Evolutionary conservation across 92 coral and sea anemone genomes (phyloP).

Genomic region (Epizoanthus rinbou): DNA sequence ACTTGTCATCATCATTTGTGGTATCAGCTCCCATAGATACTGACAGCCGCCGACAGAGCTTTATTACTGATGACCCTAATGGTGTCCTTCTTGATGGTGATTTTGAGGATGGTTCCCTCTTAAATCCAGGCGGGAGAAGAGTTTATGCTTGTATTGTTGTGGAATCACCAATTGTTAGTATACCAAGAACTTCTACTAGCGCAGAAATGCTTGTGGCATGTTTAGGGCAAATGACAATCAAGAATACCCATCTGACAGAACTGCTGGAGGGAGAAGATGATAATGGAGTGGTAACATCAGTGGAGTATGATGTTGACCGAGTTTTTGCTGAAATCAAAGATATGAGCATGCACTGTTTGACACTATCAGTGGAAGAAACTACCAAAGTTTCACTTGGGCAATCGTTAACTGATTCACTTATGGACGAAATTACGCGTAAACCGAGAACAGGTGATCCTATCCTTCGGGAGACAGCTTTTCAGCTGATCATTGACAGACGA

Average conservation of each 20-base stretch:
- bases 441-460: constrained; percentile 76
- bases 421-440: constrained; percentile 60
- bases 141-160: constrained; percentile 80
- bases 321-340: constrained; percentile 87
- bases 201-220: constrained; percentile 88
- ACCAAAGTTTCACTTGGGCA: constrained; percentile 48
- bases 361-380: constrained; percentile 46
- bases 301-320: constrained; percentile 81
- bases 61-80: constrained; percentile 60
- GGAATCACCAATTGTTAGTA: constrained; percentile 86
- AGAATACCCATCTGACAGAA: constrained; percentile 89
- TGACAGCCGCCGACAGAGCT: constrained; percentile 79
- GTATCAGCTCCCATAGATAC: constrained; percentile 61
- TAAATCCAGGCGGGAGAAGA: constrained; percentile 60
- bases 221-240: constrained; percentile 78
- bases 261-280: constrained; percentile 51
- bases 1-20: constrained; percentile 87
- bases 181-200: constrained; percentile 83
- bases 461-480: constrained; percentile 86
- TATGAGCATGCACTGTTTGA: constrained; percentile 85
- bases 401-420: constrained; percentile 57
- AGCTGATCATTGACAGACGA: constrained; percentile 83
- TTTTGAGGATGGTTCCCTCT: constrained; percentile 53
- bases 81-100: constrained; percentile 70
- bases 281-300: constrained; percentile 37